A percentile compares a stretch with the other conserved stretches of the same genome.
phyloP scores from a whole-genome alignment of 2,113 vertebrate genomes.

The Scytalopus superciliaris region DNA sequence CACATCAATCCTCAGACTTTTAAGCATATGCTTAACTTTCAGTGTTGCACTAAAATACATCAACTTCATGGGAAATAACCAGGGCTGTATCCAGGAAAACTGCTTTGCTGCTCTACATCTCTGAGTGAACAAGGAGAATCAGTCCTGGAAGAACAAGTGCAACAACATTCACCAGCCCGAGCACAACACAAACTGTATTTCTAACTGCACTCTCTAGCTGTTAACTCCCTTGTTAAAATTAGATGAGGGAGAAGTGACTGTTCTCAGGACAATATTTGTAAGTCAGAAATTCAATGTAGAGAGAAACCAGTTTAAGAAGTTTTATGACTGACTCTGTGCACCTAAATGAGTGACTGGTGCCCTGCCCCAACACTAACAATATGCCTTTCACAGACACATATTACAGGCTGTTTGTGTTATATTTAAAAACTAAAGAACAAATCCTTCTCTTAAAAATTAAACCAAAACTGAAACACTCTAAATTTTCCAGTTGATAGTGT shows the following conservation, averaged over 20 bases:
- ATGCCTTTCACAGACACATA: not conserved
- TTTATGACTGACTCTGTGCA: not conserved
- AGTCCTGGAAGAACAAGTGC: not conserved
- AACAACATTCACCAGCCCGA: accelerated
- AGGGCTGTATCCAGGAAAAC: not conserved
- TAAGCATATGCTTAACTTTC: not conserved
- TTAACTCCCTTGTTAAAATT: not conserved
- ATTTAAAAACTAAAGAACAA: not conserved
- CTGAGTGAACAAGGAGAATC: not conserved
- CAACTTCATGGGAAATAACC: not conserved
- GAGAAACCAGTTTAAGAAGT: not conserved
- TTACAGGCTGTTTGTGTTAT: accelerated
- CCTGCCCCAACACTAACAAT: not conserved
- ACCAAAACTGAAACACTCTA: not conserved
- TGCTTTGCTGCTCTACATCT: not conserved
- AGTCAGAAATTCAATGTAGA: not conserved
- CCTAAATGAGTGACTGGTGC: not conserved
- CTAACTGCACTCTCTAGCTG: not conserved
- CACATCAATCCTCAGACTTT: not conserved
- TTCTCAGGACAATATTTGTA: not conserved
- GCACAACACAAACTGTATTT: not conserved
- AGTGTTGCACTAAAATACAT: not conserved
- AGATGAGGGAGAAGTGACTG: not conserved
- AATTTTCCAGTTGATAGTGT: accelerated
- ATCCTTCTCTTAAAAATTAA: not conserved